Evolutionary conservation across 2,113 vertebrate genomes (phyloP), one percentile per base, ranked within the genome.

Genomic region (Uria lomvia): DNA sequence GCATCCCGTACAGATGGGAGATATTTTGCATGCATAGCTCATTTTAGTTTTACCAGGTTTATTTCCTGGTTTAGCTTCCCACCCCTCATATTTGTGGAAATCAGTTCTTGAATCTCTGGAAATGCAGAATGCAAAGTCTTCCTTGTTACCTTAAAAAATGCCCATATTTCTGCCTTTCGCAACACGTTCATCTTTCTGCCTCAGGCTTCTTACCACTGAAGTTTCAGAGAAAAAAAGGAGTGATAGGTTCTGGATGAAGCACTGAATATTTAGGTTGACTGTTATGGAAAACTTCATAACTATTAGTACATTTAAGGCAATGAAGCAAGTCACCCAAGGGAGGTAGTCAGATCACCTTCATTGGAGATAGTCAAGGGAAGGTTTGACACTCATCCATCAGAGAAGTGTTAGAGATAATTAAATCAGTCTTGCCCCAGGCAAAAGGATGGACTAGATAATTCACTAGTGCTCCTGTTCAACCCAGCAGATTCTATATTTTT

Each of bases 371-470:
- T 94, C 79, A 93, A 94, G 94, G 90, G 88, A 95, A 94, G 68
- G 60, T 94, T 88, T 97, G 96, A 96, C 95, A 96, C 79, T 95
- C 92, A 97, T 96, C 95, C 88, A 95, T 95, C 94, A 96, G 92
- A 93, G 88, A 86, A 95, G 68, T 92, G 79, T 91, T 92, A 89
- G 94, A 95, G 92, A 96, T 97, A 95, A 97, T 95, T 95, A 96
- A 96, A 94, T 95, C 92, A 92, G 79, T 90, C 79, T 94, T 96
- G 88, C 95, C 88, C 75, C 88, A 90, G 94, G 96, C 95, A 77
- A 95, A 93, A 86, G 75, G 59, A 94, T 94, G 92, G 94, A 95
- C 96, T 95, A 92, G 88, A 93, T 95, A 94, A 95, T 96, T 96
- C 88, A 90, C 90, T 62, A 88, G 50, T 65, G 67, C 71, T 92